Conservation (phyloP, 2,797 vertebrate genomes). For the Pseudochaenichthys georgianus region DNA sequence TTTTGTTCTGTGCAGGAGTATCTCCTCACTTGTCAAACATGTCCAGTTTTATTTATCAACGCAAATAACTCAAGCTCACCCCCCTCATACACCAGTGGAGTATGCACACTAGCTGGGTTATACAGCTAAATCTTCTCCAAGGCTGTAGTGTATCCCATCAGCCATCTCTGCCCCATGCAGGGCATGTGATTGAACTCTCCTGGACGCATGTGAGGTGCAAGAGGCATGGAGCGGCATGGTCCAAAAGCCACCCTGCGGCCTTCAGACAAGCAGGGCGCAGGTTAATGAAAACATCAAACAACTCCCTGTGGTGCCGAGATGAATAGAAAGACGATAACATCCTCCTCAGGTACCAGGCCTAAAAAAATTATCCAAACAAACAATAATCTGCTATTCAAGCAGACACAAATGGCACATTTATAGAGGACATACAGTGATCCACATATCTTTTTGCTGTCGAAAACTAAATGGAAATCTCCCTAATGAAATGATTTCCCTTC, state of each 20-base stretch:
- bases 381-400: conserved; percentile 47
- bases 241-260: conserved; percentile 60
- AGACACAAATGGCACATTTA: conserved; percentile 44
- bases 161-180: conserved; percentile 59
- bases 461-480: conserved; percentile 31
- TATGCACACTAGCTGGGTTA: conserved; percentile 44
- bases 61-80: conserved; percentile 37
- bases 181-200: conserved; percentile 79
- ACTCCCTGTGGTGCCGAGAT: conserved; percentile 58
- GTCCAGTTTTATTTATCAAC: conserved; percentile 38
- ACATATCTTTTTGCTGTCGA: conserved; percentile 20
- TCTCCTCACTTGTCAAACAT: conserved; percentile 25
- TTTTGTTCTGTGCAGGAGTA: neutral
- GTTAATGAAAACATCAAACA: conserved; percentile 84
- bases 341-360: conserved; percentile 31
- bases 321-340: conserved; percentile 57
- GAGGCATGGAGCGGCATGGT: conserved; percentile 50
- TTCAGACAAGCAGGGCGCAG: conserved; percentile 63
- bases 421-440: conserved; percentile 27
- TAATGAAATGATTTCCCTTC: conserved; percentile 50
- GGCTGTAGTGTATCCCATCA: conserved; percentile 49
- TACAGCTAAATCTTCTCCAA: conserved; percentile 68
- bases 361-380: conserved; percentile 58
- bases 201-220: conserved; percentile 56
- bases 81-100: conserved; percentile 27